Base-by-base conservation (phyloP, 2,113 vertebrate genomes). In the Tragelaphus strepsiceros region DNA sequence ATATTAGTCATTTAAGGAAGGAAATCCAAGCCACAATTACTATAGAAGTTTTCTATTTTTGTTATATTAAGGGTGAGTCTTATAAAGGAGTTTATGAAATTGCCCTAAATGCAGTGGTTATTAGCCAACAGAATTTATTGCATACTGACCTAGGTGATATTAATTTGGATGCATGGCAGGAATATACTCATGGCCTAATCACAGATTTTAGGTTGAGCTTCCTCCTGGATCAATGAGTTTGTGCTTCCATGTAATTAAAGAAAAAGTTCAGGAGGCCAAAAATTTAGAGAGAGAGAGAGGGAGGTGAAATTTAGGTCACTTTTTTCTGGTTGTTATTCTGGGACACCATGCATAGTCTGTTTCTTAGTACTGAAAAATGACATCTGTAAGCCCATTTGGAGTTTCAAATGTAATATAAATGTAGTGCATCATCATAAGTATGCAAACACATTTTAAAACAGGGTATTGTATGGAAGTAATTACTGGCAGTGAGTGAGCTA, bases 381-480 rank as follows among this genome's bases (percentile, higher is more conserved):
- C 98, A 97, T 95, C 83, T 96, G 62, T 92, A 93, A 98, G 97
- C 85, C 71, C 89, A 17, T 51, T 85, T 98, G 96, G 90, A 98
- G 92, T 97, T 98, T 98, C 97, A 97, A 98, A 97, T 98, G 94
- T 93, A 97, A 97, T 98, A 98, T 98, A 98, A 98, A 98, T 98
- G 97, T 98, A 98, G 98, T 97, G 96, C 93, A 98, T 98, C 98
- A 98, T 98, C 96, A 95, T 97, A 98, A 98, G 95, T 98, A 98
- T 98, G 97, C 97, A 99, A 98, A 98, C 98, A 96, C 96, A 97
- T 98, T 98, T 98, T 98, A 98, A 98, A 99, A 98, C 98, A 98
- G 98, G 96, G 94, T 99, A 99, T 99, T 99, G 99, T 99, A 99
- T 99, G 99, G 99, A 99, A 99, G 99, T 99, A 99, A 99, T 99